Conservation (phyloP, 1,140 invertebrate species). For the Trichogramma pretiosum region DNA sequence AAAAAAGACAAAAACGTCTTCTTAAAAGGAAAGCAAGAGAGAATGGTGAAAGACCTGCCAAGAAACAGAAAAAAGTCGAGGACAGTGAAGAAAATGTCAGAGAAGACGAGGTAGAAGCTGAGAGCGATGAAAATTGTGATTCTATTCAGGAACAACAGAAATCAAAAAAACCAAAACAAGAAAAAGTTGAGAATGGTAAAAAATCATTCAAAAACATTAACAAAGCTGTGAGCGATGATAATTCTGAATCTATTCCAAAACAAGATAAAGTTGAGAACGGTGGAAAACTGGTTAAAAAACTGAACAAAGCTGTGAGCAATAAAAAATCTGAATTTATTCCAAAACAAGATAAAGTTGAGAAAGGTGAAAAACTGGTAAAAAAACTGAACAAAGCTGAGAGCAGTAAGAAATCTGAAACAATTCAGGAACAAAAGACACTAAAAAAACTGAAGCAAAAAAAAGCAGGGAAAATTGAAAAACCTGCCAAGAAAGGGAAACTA, state of each 20-base stretch:
- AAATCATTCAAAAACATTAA: background rate
- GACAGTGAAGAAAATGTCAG: too few species aligned
- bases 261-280: conserved; percentile 1
- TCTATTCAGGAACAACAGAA: conserved; percentile 13
- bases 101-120: too few species aligned
- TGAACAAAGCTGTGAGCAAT: conserved; percentile 5
- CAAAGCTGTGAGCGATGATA: too few species aligned
- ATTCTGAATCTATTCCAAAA: conserved; percentile 1
- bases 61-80: too few species aligned
- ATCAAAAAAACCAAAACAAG: conserved; percentile 14
- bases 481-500: background rate
- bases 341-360: background rate
- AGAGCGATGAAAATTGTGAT: conserved; percentile 1
- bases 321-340: background rate
- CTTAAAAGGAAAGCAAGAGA: too few species aligned
- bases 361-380: conserved; percentile 2
- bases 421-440: too few species aligned
- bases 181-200: conserved; percentile 6
- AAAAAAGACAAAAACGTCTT: conserved; percentile 3
- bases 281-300: background rate
- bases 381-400: background rate
- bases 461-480: background rate
- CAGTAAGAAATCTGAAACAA: too few species aligned
- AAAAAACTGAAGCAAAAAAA: conserved; percentile 1
- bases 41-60: too few species aligned